Evolutionary conservation across 1,140 invertebrate species (phyloP).

Genomic region (Dryas iulia): DNA sequence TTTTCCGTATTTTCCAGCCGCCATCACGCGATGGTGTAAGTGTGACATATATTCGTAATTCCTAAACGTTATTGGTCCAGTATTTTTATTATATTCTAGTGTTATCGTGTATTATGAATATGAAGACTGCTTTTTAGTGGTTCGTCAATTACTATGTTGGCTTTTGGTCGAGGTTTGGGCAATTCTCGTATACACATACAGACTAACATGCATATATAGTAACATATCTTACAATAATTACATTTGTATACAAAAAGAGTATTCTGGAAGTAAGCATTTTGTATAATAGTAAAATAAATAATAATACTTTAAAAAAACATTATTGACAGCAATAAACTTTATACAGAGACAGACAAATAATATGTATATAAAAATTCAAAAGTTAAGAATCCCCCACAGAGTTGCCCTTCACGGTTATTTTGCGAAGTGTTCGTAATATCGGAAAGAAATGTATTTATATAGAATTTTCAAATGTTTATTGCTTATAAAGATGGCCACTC

Average conservation of each 20-base stretch:
- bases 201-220: background rate
- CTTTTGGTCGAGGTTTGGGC: slow-evolving; percentile 33
- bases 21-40: background rate
- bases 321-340: background rate
- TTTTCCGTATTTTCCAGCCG: background rate
- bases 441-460: slow-evolving; percentile 24
- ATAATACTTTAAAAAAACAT: background rate
- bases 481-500: background rate
- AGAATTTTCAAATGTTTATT: background rate
- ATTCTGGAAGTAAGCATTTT: background rate
- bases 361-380: background rate
- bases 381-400: slow-evolving; percentile 6
- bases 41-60: slow-evolving; percentile 45
- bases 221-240: background rate
- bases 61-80: slow-evolving; percentile 75
- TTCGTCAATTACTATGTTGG: slow-evolving; percentile 64
- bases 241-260: background rate
- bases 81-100: slow-evolving; percentile 68
- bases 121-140: slow-evolving; percentile 72
- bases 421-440: slow-evolving; percentile 38
- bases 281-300: background rate
- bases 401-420: slow-evolving; percentile 23
- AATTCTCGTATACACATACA: slow-evolving; percentile 28
- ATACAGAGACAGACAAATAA: background rate
- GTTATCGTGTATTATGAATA: slow-evolving; percentile 43